Percentiles rank a stretch among this genome's conserved stretches.
Conservation (phyloP, 2,113 vertebrate species). For the Halcyon senegalensis region DNA sequence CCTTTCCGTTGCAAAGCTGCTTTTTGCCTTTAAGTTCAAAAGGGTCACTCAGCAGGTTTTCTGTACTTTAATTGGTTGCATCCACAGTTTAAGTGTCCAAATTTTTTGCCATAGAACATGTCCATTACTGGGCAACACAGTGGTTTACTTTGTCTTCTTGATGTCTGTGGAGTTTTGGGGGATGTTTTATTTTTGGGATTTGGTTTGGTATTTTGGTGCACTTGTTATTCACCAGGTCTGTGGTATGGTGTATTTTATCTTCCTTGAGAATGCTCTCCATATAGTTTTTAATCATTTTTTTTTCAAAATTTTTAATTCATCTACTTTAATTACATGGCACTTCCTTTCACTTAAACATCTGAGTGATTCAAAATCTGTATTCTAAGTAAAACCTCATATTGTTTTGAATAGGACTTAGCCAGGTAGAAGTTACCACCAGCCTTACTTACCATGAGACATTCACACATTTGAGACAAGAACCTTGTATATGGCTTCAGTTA, state of each 20-base stretch:
- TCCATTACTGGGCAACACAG: rapidly evolving
- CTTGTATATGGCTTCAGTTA: not conserved
- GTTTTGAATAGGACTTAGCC: not conserved
- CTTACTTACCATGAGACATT: not conserved
- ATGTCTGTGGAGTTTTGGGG: not conserved
- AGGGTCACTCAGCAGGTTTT: not conserved
- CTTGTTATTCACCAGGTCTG: not conserved
- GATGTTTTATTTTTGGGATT: not conserved
- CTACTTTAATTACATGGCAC: not conserved
- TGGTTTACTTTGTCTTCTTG: not conserved
- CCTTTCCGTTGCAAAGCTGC: not conserved
- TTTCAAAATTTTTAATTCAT: not conserved
- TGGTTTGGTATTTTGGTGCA: not conserved
- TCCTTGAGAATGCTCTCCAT: not conserved
- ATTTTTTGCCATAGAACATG: not conserved
- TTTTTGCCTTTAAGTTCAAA: not conserved
- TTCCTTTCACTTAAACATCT: not conserved
- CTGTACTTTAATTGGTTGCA: not conserved
- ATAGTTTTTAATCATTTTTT: not conserved
- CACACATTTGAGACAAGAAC: not conserved
- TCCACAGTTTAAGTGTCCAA: not conserved
- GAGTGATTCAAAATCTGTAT: not conserved
- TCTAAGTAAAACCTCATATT: not conserved
- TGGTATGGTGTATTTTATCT: not conserved
- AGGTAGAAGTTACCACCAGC: not conserved